Evolutionary conservation across 2,888 invertebrate genomes (phyloP), one percentile per base, ranked within the genome.

Genomic region (Nemotelus pantherinus): DNA sequence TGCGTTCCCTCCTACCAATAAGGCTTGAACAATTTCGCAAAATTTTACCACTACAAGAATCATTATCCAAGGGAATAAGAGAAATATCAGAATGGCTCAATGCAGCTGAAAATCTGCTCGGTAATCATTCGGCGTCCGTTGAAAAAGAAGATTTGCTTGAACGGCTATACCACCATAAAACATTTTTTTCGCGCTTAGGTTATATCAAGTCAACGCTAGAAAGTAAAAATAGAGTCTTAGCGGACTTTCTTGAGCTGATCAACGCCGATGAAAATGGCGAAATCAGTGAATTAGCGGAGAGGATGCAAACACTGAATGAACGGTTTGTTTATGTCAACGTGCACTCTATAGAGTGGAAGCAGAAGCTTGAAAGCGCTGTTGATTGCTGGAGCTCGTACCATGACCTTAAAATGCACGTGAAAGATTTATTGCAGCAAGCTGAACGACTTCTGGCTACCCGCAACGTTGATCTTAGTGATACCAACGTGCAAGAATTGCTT

Each of bases 181-280:
- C 91, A 7, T 96, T 96, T 89, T 97, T 98, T 87, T 93, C 95
- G 0, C 91, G 96, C 78, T 94, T 93, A 0, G 90, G 95, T 0
- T 96, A 97, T 87, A 97, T 97, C 88, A 95, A 95, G 83, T 95
- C 96, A 0, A 96, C 97, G 94, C 86, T 98, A 79, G 97, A 97
- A 83, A 96, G 95, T 85, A 97, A 97, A 88, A 97, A 97, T 87
- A 97, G 97, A 87, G 94, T 97, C 25, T 25, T 25, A 25, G 25
- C 25, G 25, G 25, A 25, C 25, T 25, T 25, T 25, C 25, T 25
- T 25, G 25, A 25, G 25, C 25, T 25, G 25, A 25, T 94, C 2
- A 93, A 93, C 83, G 91, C 94, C 0, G 92, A 95, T 0, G 92
- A 94, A 82, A 89, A 91, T 60, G 92, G 93, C 81, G 91, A 92